Evolutionary conservation across 2,113 vertebrate species (phyloP).

Genomic region (Cyanocitta stelleri): DNA sequence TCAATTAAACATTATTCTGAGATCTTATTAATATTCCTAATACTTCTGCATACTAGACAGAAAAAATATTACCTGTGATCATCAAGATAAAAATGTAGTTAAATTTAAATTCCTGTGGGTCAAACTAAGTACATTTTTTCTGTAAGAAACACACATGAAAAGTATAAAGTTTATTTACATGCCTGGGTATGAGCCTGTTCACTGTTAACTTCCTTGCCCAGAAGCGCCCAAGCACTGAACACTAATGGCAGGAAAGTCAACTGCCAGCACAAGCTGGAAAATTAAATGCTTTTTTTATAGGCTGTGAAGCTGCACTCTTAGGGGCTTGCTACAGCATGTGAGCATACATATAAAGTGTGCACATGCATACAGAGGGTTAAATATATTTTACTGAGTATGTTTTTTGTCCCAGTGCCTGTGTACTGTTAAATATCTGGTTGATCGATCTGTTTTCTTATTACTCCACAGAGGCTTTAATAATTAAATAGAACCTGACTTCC

Average conservation of each 20-base stretch:
- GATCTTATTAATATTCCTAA: background rate
- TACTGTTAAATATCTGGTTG: background rate
- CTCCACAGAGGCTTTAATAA: background rate
- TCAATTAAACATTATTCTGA: background rate
- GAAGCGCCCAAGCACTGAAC: background rate
- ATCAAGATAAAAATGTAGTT: background rate
- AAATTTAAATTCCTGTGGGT: background rate
- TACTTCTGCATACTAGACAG: background rate
- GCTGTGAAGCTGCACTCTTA: background rate
- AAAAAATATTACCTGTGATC: background rate
- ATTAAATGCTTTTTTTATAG: background rate
- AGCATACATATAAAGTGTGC: background rate
- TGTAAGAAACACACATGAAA: background rate
- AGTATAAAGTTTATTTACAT: background rate
- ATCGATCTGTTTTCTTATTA: background rate
- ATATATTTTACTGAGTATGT: background rate
- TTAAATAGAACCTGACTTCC: constrained; percentile 5
- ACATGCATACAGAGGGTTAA: background rate
- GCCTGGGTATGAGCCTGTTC: background rate
- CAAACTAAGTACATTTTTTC: background rate
- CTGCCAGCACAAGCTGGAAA: background rate
- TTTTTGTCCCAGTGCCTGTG: background rate
- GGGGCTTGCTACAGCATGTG: background rate
- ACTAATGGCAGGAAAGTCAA: background rate
- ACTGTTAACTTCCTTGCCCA: background rate